Percentiles rank a stretch among this genome's conserved stretches.
Conservation (phyloP, 2,888 invertebrate species). For the Leuctra nigra region DNA sequence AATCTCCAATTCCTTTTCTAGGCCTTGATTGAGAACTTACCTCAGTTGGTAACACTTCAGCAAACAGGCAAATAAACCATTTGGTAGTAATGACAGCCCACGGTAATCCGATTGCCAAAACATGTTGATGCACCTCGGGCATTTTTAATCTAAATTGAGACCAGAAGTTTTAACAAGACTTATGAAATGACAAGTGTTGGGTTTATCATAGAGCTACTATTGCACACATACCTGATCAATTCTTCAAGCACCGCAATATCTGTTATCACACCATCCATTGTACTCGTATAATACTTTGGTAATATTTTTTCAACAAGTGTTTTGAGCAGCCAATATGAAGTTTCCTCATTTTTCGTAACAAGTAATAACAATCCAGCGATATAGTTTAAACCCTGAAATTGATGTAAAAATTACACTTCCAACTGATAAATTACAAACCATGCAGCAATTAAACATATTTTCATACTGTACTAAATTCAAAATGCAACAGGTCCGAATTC, state of each 20-base stretch:
- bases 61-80: conserved; percentile 93
- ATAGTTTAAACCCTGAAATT: conserved; percentile 76
- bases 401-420: neutral
- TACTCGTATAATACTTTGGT: conserved; percentile 81
- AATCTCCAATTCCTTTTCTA: no score
- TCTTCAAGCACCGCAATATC: conserved; percentile 88
- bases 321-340: conserved; percentile 88
- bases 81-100: conserved; percentile 90
- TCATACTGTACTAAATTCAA: no score
- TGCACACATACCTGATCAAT: conserved; percentile 53
- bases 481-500: no score
- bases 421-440: no score
- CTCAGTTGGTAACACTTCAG: conserved; percentile 89
- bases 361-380: conserved; percentile 80
- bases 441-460: no score
- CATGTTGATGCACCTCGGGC: conserved; percentile 74
- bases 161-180: neutral
- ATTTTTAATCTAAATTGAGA: conserved; percentile 55
- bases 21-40: no score
- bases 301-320: conserved; percentile 79
- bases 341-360: conserved; percentile 84
- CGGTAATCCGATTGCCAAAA: conserved; percentile 72
- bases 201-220: neutral
- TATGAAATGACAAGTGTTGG: neutral
- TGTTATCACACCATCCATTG: conserved; percentile 81